Conservation (phyloP, 2,888 invertebrate species). For the Orthosia incerta region DNA sequence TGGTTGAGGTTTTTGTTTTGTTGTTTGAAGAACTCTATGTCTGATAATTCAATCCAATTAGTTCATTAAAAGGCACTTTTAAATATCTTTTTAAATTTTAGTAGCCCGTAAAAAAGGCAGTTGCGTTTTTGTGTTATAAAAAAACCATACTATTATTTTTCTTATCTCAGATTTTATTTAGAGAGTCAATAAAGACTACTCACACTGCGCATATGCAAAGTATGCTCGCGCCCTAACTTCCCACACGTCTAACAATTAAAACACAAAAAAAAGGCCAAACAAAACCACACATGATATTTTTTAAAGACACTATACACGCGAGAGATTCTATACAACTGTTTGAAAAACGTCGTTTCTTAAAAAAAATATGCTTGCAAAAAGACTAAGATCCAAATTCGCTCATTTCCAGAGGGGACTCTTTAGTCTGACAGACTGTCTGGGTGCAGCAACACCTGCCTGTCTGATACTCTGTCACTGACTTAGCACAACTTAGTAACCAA, state of each 20-base stretch:
- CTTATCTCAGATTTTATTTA: neutral
- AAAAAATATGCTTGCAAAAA: constrained; percentile 38
- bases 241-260: constrained; percentile 3
- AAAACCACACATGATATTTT: constrained; percentile 13
- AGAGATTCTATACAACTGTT: constrained; percentile 3
- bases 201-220: neutral
- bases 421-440: constrained; percentile 30
- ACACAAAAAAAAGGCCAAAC: neutral
- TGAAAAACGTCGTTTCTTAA: constrained; percentile 10
- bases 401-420: constrained; percentile 45
- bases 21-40: too few species aligned
- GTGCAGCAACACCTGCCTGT: constrained; percentile 50
- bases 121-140: too few species aligned
- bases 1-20: neutral
- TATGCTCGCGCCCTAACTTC: neutral
- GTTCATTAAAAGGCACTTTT: too few species aligned
- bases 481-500: constrained; percentile 49
- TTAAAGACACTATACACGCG: neutral
- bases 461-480: constrained; percentile 56
- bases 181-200: neutral
- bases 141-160: too few species aligned
- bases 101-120: neutral
- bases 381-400: constrained; percentile 43
- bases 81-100: neutral
- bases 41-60: too few species aligned